Evolutionary conservation across 2,113 vertebrate species (phyloP), one percentile per base, ranked within the genome.

Genomic region (Lipotes vexillifer): DNA sequence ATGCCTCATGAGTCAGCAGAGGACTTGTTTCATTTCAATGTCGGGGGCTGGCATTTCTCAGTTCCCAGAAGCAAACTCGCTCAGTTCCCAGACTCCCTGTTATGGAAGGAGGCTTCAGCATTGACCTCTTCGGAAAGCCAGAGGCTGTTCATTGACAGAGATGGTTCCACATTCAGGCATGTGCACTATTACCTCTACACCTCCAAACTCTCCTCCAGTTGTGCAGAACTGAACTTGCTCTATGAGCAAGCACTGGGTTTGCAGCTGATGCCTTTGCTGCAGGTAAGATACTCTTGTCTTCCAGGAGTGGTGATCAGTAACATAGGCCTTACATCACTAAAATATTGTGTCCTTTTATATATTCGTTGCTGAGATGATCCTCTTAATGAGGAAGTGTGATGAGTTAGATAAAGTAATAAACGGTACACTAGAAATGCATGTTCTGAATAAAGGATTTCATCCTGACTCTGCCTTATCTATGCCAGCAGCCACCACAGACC

Each of bases 21-120:
- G 33, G 97, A 98, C 49, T 95, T 95, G 14, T 91, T 98, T 92
- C 57, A 98, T 90, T 97, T 99, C 92, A 98, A 98, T 11, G 97
- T 98, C 0, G 97, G 98, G 2, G 98, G 98, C 29, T 98, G 98
- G 96, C 93, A 97, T 96, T 98, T 99, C 96, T 98, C 98, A 2
- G 92, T 98, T 88, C 98, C 98, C 18, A 85, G 96, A 96, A 98
- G 84, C 90, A 96, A 98, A 96, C 84, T 98, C 0, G 44, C 97
- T 93, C 96, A 96, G 41, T 98, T 98, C 82, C 98, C 98, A 18
- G 98, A 98, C 52, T 99, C 98, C 1, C 63, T 98, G 20, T 31
- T 98, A 17, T 98, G 98, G 98, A 98, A 98, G 97, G 97, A 97
- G 95, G 98, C 97, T 72, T 98, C 96, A 94, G 72, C 85, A 65